Base-by-base conservation (phyloP, 1,140 invertebrate species). In the Heterodera carotae region DNA sequence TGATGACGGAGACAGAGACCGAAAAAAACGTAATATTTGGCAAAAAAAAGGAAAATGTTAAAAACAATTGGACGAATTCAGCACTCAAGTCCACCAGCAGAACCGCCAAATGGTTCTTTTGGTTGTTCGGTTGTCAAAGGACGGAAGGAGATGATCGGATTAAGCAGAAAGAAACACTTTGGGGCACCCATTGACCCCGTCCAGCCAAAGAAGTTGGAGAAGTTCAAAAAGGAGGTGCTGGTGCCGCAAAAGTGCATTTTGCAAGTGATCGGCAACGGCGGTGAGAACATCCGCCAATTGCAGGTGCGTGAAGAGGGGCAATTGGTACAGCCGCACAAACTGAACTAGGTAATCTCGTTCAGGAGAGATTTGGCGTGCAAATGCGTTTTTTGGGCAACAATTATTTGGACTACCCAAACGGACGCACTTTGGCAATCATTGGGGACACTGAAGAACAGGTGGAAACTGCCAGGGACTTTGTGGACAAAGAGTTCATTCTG, bases 361-460 rank as follows among this genome's bases (percentile, higher is more conserved):
- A 71, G 69, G 59, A 27, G 22, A 59, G 48, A 71, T 71, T 71
- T 48, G 69, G 69, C 2, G 69, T 71, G 7, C 43, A 53, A 71
- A 71, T 71, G 69, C 69, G 22, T 33, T 71, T 71, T 56, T 18
- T 71, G 15, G 69, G 69, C 22, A 59, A 71, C 22, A 71, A 71
- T 71, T 71, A 33, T 18, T 71, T 71, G n/a, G 69, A 71, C 29
- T 71, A 71, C 59, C 69, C 69, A 48, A 71, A 71, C 22, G 69
- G 69, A 48, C 29, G 69, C 22, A 71, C 69, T 25, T 71, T 71
- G 39, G 27, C 48, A 27, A 71, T 71, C 25, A 56, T 25, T 15
- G 69, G 69, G 29, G 69, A 71, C 59, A 33, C 69, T 43, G 69
- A 71, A 48, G 69, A 53, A 7, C 43, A 71, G 34, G 36, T 71